A percentile compares a stretch with the other conserved stretches of the same genome.
Conservation (phyloP, 1,140 invertebrate genomes). For the Portunus trituberculatus region DNA sequence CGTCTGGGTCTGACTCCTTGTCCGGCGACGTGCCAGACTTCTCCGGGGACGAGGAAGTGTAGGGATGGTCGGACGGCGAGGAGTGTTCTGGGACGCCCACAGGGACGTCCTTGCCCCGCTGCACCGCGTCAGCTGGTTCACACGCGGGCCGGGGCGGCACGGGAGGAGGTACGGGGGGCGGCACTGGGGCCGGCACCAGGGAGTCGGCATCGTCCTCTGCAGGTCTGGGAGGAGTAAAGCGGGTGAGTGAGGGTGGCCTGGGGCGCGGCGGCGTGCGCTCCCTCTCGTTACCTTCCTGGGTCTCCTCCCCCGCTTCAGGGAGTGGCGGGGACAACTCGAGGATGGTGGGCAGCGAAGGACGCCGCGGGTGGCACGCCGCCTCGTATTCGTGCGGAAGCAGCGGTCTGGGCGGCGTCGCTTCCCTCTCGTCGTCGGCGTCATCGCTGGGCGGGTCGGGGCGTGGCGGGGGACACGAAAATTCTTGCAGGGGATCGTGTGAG, state of each 20-base stretch:
- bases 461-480: constrained; percentile 42
- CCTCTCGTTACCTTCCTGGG: constrained; percentile 33
- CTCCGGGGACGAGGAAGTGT: constrained; percentile 68
- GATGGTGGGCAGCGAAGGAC: constrained; percentile 66
- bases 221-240: constrained; percentile 71
- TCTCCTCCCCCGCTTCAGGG: constrained; percentile 15
- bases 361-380: constrained; percentile 20
- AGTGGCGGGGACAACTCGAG: constrained; percentile 58
- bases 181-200: neutral
- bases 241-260: constrained; percentile 44
- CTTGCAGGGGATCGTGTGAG: neutral
- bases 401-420: constrained; percentile 65
- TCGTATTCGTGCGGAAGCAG: constrained; percentile 64
- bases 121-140: neutral
- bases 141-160: constrained; percentile 14
- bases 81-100: constrained; percentile 48
- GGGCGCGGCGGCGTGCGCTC: constrained; percentile 39
- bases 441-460: constrained; percentile 69
- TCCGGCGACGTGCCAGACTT: constrained; percentile 62
- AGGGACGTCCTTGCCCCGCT: constrained; percentile 25
- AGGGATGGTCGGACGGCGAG: constrained; percentile 68
- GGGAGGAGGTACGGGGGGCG: neutral
- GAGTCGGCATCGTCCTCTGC: constrained; percentile 47
- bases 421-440: constrained; percentile 70
- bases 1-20: constrained; percentile 57